phyloP scores from a whole-genome alignment of 2,888 invertebrate species.

The Caenorhabditis angaria region DNA sequence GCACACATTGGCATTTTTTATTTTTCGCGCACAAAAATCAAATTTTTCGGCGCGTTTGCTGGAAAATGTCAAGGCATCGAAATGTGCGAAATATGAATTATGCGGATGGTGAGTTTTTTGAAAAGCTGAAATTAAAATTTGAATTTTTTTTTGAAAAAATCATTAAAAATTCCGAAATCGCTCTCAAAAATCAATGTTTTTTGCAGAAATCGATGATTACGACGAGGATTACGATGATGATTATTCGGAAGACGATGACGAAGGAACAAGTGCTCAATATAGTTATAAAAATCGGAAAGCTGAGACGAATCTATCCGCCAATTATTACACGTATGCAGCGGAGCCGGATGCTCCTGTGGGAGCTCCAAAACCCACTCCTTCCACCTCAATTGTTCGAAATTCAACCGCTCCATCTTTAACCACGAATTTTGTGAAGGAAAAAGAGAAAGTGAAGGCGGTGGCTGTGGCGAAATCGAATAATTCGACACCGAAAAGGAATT shows the following conservation, averaged over 20 bases:
- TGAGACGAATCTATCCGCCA: slow-evolving; percentile 45
- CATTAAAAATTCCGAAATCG: not conserved
- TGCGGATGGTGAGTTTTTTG: slow-evolving; percentile 55
- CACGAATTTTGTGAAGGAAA: slow-evolving; percentile 13
- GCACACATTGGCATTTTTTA: not conserved
- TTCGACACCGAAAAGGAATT: slow-evolving; percentile 18
- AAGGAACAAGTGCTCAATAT: slow-evolving; percentile 19
- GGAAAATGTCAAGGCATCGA: slow-evolving; percentile 64
- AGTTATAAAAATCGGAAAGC: slow-evolving; percentile 58
- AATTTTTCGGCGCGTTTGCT: too few species aligned
- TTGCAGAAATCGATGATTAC: slow-evolving; percentile 58
- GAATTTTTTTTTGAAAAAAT: slow-evolving; percentile 9
- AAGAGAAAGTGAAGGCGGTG: slow-evolving; percentile 14
- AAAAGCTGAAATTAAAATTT: slow-evolving; percentile 5
- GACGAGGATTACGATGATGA: slow-evolving; percentile 60
- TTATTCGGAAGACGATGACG: slow-evolving; percentile 61
- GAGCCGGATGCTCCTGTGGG: slow-evolving; percentile 28
- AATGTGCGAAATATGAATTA: slow-evolving; percentile 61
- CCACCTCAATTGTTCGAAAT: slow-evolving; percentile 24
- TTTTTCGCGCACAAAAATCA: too few species aligned
- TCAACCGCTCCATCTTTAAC: slow-evolving; percentile 21
- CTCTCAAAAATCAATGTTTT: slow-evolving; percentile 11
- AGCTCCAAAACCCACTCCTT: slow-evolving; percentile 1
- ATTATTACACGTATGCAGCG: slow-evolving; percentile 42
- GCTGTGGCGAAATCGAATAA: slow-evolving; percentile 21